These are phyloP conservation scores for Zootoca vivipara DNA, from an alignment of 2,113 vertebrate species.

Conservation along the genomic window DNA sequence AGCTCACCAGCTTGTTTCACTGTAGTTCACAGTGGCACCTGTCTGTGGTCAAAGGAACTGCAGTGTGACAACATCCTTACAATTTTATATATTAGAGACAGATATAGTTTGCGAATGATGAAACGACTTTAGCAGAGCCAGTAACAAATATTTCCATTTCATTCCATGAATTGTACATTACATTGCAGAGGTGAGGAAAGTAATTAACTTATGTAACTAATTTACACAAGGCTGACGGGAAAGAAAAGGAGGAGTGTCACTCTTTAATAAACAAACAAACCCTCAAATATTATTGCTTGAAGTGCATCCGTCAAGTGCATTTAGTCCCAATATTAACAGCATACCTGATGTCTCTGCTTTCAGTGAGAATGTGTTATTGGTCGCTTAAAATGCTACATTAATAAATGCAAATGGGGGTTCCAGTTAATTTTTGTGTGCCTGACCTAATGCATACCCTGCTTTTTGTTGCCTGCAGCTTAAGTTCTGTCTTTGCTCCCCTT, in stretches of 20 bases:
- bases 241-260: background rate
- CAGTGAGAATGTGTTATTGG: slow-evolving; percentile 5
- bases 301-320: background rate
- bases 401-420: background rate
- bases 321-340: background rate
- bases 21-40: no score
- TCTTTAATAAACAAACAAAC: background rate
- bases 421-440: background rate
- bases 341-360: background rate
- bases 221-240: background rate
- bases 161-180: background rate
- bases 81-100: no score
- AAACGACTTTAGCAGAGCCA: background rate
- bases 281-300: background rate
- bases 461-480: slow-evolving; percentile 25
- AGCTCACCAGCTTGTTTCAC: no score
- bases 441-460: slow-evolving; percentile 24
- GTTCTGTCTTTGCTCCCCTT: background rate
- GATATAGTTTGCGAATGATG: background rate
- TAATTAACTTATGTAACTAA: background rate
- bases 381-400: slow-evolving; percentile 15
- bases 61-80: no score
- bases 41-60: background rate
- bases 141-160: background rate
- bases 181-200: background rate